Base-by-base conservation (phyloP, 2,888 invertebrate genomes). In the Carterocephalus palaemon region DNA sequence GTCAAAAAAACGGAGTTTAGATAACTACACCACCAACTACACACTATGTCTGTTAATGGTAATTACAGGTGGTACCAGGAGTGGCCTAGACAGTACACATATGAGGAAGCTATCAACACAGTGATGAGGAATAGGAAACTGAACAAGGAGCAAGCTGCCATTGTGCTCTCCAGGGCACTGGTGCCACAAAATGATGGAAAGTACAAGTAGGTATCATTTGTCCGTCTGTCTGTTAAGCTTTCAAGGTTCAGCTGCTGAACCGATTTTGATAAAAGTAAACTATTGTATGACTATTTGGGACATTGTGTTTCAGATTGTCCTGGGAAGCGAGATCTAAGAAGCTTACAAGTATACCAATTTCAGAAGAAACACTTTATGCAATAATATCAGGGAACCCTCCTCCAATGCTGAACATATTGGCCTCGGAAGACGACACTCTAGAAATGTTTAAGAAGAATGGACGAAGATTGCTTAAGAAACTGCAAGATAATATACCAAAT, bases 131-230 rank as follows among this genome's bases (percentile, higher is more conserved):
- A 63, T 13, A 74, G 91, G 47, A 52, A 59, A 0, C 52, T 91
- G 20, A 73, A 73, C 2, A 60, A 67, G 34, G 80, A 81, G 36
- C 88, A 89, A 22, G 89, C 89, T 0, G 73, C 81, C 52, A 62
- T 75, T 0, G 57, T 90, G 2, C 63, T 90, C 9, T 67, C 78
- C 5, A 76, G 90, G 49, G 72, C 74, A 3, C 62, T 89, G 7
- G 64, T 79, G 10, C 73, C 79, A 17, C 64, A 71, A 9, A 77
- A 60, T 1, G 62, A 83, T 40, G 81, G 82, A 8, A 68, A 74
- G 47, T 90, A 79, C 53, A 73, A 62, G 81, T 80, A 56, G 56
- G 54, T 50, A 19, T 0, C 3, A 39, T 26, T 10, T 0, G n/a
- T 10, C n/a, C n/a, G n/a, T n/a, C n/a, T n/a, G n/a, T n/a, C n/a